A percentile compares a stretch with the other conserved stretches of the same genome.
Conservation (phyloP, 2,797 vertebrate genomes). For the Chrosomus eos region DNA sequence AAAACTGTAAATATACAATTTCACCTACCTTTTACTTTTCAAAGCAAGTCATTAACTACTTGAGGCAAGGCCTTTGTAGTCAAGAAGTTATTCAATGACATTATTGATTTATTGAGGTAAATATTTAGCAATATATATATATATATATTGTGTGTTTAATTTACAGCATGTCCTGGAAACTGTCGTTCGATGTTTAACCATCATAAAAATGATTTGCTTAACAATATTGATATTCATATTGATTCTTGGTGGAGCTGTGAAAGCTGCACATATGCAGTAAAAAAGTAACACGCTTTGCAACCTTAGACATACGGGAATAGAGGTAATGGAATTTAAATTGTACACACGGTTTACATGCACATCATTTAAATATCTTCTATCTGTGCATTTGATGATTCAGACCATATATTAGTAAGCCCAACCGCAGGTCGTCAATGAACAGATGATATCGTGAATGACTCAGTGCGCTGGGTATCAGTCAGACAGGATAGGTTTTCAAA, state of each 20-base stretch:
- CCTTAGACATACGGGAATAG: background rate
- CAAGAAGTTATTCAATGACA: background rate
- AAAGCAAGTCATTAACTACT: background rate
- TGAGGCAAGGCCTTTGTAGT: background rate
- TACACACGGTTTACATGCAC: background rate
- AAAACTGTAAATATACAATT: too few species aligned
- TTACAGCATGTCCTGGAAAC: background rate
- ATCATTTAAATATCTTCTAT: background rate
- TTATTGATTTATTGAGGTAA: background rate
- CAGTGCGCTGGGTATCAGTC: background rate
- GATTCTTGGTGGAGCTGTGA: background rate
- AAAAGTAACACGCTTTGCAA: background rate
- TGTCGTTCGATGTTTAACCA: background rate
- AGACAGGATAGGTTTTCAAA: background rate
- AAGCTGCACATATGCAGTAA: background rate
- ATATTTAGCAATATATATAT: background rate
- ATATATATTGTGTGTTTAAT: background rate
- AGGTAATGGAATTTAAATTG: background rate
- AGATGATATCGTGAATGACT: background rate
- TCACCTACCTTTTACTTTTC: background rate
- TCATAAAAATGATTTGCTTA: background rate
- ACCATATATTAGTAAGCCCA: background rate
- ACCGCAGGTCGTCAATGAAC: too few species aligned
- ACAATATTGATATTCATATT: background rate
- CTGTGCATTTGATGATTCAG: background rate